Conservation (phyloP, 1,140 invertebrate genomes). For the Steinernema khuongi region DNA sequence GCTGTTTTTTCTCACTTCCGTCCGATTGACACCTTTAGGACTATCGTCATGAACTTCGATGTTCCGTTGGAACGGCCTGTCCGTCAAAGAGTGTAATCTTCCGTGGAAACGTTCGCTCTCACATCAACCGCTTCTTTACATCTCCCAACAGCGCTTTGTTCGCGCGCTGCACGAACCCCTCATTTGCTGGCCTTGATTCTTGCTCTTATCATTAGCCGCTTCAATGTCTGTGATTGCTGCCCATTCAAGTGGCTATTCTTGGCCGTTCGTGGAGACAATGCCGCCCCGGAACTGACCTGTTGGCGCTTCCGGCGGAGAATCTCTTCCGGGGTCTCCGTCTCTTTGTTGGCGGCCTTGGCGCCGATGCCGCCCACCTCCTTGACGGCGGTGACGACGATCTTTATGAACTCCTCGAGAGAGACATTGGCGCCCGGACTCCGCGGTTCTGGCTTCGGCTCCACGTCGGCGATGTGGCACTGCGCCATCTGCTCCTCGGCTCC, state of each 20-base stretch:
- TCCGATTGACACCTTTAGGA: too few relatives aligned
- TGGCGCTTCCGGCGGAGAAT: conserved; percentile 20
- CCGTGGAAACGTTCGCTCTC: too few relatives aligned
- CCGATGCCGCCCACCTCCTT: conserved; percentile 1
- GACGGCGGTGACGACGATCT: conserved; percentile 22
- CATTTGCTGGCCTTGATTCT: too few relatives aligned
- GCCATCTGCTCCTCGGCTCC: conserved; percentile 5
- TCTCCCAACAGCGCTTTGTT: too few relatives aligned
- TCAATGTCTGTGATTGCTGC: not conserved
- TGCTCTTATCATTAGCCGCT: too few relatives aligned
- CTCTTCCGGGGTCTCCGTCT: conserved; percentile 22
- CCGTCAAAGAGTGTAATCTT: too few relatives aligned
- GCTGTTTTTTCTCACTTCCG: too few relatives aligned
- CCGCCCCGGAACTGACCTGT: conserved; percentile 4
- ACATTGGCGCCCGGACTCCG: conserved; percentile 15
- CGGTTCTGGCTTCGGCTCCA: not conserved
- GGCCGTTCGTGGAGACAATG: not conserved
- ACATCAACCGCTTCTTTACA: too few relatives aligned
- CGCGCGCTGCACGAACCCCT: too few relatives aligned
- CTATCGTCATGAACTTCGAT: too few relatives aligned
- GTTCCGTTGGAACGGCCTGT: too few relatives aligned
- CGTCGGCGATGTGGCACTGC: not conserved
- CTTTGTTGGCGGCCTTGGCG: not conserved
- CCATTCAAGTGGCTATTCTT: not conserved
- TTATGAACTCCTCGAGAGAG: conserved; percentile 22